Evolutionary conservation across 2,888 invertebrate genomes (phyloP).

Genomic region (Calameuta pallipes): DNA sequence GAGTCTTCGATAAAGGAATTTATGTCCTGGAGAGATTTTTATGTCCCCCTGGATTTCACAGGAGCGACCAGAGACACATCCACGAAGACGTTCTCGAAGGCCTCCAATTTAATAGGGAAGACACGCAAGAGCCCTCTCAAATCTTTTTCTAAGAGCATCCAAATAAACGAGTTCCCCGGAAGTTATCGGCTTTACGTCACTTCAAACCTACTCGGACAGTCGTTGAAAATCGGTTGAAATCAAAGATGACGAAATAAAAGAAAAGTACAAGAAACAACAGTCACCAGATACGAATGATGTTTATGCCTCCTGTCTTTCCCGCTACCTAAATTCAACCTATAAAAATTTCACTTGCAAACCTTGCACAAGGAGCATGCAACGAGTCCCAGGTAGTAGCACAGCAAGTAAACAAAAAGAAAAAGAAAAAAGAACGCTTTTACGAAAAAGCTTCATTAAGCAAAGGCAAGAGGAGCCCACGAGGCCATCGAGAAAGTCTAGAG

Average conservation of each 20-base stretch:
- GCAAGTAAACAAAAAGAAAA: conserved; percentile 42
- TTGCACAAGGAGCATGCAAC: not conserved
- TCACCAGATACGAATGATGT: not conserved
- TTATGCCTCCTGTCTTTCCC: not conserved
- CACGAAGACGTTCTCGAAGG: not conserved
- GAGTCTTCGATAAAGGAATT: conserved; percentile 51
- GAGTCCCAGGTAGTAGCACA: conserved; percentile 8
- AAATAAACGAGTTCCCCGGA: no score
- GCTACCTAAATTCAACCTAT: no score
- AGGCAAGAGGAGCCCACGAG: conserved; percentile 40
- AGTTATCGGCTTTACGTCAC: no score
- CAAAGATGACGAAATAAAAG: no score
- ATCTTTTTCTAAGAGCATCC: no score
- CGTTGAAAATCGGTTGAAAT: no score
- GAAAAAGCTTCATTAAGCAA: conserved; percentile 61
- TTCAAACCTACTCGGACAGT: no score
- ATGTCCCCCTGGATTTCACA: conserved; percentile 46
- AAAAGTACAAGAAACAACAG: not conserved
- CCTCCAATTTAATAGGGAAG: no score
- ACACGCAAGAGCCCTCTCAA: no score
- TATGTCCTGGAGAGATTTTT: conserved; percentile 52
- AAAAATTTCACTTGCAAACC: no score
- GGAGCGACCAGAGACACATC: conserved; percentile 24
- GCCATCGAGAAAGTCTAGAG: not conserved
- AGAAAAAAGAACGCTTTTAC: conserved; percentile 43